A percentile compares a stretch with the other conserved stretches of the same genome.
Conservation (phyloP, 2,113 vertebrate genomes). For the Phasianus colchicus region DNA sequence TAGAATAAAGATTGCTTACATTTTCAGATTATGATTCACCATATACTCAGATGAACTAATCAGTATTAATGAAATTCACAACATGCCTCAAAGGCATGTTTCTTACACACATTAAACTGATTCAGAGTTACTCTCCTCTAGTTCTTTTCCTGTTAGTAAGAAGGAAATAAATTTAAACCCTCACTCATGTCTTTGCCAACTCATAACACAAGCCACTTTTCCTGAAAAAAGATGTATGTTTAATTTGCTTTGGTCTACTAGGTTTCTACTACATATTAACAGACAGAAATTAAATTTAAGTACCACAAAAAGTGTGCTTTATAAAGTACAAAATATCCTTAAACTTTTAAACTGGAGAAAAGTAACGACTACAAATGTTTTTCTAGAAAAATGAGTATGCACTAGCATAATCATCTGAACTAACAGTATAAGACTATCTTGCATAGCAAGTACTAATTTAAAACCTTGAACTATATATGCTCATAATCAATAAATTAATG, state of each 20-base stretch:
- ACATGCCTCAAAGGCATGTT: background rate
- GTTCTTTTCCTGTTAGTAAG: background rate
- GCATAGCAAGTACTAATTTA: background rate
- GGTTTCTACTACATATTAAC: background rate
- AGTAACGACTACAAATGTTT: background rate
- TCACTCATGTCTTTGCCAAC: accelerated
- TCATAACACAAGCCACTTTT: background rate
- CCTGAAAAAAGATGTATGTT: background rate
- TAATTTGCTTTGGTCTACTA: background rate
- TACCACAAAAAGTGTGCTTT: background rate
- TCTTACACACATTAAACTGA: background rate
- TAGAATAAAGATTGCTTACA: background rate
- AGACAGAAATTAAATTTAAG: background rate
- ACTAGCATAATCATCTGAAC: background rate
- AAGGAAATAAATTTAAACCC: background rate
- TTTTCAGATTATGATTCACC: background rate
- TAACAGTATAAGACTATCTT: background rate
- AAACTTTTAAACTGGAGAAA: background rate
- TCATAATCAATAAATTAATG: background rate
- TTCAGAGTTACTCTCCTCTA: constrained; percentile 12
- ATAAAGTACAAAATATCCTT: background rate
- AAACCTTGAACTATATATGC: background rate
- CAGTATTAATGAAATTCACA: constrained; percentile 7
- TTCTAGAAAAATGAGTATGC: background rate
- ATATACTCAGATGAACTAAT: background rate